A percentile compares a stretch with the other conserved stretches of the same genome.
phyloP scores from a whole-genome alignment of 2,888 invertebrate species.

The Spodoptera exigua region DNA sequence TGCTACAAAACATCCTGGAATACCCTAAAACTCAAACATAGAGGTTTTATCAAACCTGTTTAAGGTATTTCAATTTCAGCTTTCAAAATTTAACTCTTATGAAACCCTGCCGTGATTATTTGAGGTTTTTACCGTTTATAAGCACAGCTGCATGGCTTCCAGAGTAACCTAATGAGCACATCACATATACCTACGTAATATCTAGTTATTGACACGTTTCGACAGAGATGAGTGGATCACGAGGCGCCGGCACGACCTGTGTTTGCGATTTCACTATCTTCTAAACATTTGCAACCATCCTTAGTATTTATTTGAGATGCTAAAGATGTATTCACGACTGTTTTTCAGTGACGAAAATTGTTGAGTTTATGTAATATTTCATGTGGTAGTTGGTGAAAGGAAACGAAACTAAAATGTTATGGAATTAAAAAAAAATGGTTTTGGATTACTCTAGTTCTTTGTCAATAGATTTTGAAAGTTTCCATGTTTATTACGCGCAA shows the following conservation, averaged over 20 bases:
- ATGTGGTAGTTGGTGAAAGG: background rate
- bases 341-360: constrained; percentile 29
- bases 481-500: no score
- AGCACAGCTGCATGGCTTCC: constrained; percentile 13
- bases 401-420: no score
- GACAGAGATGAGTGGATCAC: constrained; percentile 69
- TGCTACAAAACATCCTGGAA: no score
- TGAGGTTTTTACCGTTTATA: background rate
- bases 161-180: constrained; percentile 31
- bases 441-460: no score
- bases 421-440: no score
- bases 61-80: no score
- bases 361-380: constrained; percentile 26
- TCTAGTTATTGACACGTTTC: constrained; percentile 48
- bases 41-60: no score
- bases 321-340: constrained; percentile 51
- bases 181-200: constrained; percentile 46
- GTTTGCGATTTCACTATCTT: constrained; percentile 78
- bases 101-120: no score
- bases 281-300: constrained; percentile 56
- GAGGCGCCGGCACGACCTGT: constrained; percentile 65
- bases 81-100: no score
- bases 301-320: constrained; percentile 39
- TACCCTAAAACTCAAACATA: no score
- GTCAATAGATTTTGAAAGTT: no score